A percentile compares a stretch with the other conserved stretches of the same genome.
Evolutionary conservation across 1,140 invertebrate species (phyloP).

Genomic region (Bombus waltoni): DNA sequence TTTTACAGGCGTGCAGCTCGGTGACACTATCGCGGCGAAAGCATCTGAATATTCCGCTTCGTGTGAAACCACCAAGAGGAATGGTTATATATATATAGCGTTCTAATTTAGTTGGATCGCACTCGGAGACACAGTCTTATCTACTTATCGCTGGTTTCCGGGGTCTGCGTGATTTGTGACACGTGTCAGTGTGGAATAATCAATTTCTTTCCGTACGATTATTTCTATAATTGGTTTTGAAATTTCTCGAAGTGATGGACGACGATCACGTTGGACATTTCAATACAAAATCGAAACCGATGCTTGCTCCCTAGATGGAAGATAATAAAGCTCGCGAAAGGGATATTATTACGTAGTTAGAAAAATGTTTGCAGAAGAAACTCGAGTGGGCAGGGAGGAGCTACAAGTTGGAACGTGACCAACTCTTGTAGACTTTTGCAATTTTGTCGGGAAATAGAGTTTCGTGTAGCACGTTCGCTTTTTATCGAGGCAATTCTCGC

Average conservation of each 20-base stretch:
- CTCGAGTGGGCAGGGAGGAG: conserved; percentile 7
- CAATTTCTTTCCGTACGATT: not conserved
- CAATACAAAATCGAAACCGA: not conserved
- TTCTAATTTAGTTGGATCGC: not conserved
- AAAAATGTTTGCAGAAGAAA: conserved; percentile 47
- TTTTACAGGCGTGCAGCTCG: not conserved
- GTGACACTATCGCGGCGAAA: conserved; percentile 37
- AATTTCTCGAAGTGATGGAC: not conserved
- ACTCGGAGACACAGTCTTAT: not conserved
- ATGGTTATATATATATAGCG: not conserved
- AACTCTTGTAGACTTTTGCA: conserved; percentile 50
- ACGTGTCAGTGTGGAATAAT: conserved; percentile 17
- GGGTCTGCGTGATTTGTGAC: not conserved
- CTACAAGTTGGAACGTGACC: conserved; percentile 60
- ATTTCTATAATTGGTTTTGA: not conserved
- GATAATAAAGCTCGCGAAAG: not conserved
- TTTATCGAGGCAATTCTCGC: not conserved
- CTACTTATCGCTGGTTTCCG: not conserved
- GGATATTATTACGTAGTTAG: conserved; percentile 25
- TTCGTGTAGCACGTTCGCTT: not conserved
- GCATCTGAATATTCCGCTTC: conserved; percentile 14
- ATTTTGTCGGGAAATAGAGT: conserved; percentile 50
- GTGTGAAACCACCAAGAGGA: not conserved
- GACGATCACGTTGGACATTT: not conserved
- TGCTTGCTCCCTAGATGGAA: not conserved